A percentile compares a stretch with the other conserved stretches of the same genome.
These are phyloP conservation scores for Nipponacmea schrenckii DNA, from an alignment of 2,888 invertebrate species.

Conservation along the genomic window DNA sequence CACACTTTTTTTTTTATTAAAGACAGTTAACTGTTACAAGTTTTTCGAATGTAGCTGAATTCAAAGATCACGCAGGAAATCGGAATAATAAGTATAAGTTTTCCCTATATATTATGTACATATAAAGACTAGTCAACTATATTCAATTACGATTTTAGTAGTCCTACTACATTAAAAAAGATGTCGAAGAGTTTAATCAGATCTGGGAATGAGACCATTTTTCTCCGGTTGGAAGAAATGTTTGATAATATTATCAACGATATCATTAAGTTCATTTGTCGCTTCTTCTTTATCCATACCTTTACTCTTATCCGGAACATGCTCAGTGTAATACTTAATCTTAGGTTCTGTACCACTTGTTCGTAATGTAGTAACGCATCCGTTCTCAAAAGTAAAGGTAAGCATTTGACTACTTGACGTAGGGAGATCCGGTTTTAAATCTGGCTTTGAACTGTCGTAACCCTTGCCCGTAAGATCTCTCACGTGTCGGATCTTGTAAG, in stretches of 20 bases:
- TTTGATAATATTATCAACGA: constrained; percentile 81
- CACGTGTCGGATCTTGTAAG: constrained; percentile 74
- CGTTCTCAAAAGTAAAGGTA: constrained; percentile 89
- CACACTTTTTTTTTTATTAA: too few species aligned
- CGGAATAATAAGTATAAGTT: too few species aligned
- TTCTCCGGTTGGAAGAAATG: constrained; percentile 84
- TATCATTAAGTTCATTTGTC: constrained; percentile 75
- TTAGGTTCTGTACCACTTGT: constrained; percentile 99
- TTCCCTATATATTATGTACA: too few species aligned
- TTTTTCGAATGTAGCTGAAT: too few species aligned
- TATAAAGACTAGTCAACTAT: too few species aligned
- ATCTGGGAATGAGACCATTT: constrained; percentile 74
- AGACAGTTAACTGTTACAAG: too few species aligned
- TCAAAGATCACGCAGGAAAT: too few species aligned
- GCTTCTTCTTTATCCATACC: constrained; percentile 74
- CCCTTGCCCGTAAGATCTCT: constrained; percentile 88
- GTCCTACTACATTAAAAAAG: too few species aligned
- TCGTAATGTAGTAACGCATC: constrained; percentile 86
- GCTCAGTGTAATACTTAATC: constrained; percentile 94
- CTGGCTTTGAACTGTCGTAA: constrained; percentile 78
- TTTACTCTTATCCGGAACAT: constrained; percentile 55
- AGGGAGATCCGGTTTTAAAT: constrained; percentile 73
- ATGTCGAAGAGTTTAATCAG: constrained; percentile 32
- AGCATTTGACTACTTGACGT: constrained; percentile 81
- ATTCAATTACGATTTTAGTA: too few species aligned